phyloP scores from a whole-genome alignment of 2,797 vertebrate species.

The Apogon talboti region DNA sequence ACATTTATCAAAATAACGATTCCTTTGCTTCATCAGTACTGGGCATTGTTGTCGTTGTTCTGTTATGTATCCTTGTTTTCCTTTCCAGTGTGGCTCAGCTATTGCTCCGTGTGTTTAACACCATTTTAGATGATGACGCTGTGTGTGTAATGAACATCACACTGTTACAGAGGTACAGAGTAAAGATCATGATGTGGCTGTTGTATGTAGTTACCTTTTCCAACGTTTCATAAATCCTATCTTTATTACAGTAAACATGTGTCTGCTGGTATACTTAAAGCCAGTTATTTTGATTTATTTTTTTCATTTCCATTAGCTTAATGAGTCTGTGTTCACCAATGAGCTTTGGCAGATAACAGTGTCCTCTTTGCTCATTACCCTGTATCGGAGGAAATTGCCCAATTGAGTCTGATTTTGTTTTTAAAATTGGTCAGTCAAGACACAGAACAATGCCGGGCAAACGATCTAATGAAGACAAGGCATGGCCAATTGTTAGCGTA shows the following conservation, averaged over 20 bases:
- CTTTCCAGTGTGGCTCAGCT: slow-evolving; percentile 1
- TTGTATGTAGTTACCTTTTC: slow-evolving; percentile 12
- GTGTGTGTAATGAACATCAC: slow-evolving; percentile 18
- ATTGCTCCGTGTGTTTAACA: background rate
- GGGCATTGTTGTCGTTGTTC: background rate
- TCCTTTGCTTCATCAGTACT: slow-evolving; percentile 6
- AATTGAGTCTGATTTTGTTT: slow-evolving; percentile 41
- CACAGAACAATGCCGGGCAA: slow-evolving; percentile 26
- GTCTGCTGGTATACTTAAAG: slow-evolving; percentile 3
- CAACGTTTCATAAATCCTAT: slow-evolving; percentile 7
- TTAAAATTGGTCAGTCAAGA: slow-evolving; percentile 46
- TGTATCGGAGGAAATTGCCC: slow-evolving; percentile 39
- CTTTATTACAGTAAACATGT: background rate
- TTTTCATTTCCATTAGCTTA: slow-evolving; percentile 17
- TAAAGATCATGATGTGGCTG: slow-evolving; percentile 31
- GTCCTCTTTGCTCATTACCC: slow-evolving; percentile 25
- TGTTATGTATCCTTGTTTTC: background rate
- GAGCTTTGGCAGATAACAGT: slow-evolving; percentile 22
- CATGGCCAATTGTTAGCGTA: slow-evolving; percentile 33
- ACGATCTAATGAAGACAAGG: slow-evolving; percentile 44
- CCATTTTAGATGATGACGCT: slow-evolving; percentile 4
- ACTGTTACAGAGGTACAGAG: slow-evolving; percentile 7
- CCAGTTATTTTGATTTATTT: background rate
- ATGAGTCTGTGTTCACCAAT: slow-evolving; percentile 4
- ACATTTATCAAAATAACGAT: slow-evolving; percentile 26